A percentile compares a stretch with the other conserved stretches of the same genome.
Conservation (phyloP, 2,113 vertebrate species). For the Callipepla californica region DNA sequence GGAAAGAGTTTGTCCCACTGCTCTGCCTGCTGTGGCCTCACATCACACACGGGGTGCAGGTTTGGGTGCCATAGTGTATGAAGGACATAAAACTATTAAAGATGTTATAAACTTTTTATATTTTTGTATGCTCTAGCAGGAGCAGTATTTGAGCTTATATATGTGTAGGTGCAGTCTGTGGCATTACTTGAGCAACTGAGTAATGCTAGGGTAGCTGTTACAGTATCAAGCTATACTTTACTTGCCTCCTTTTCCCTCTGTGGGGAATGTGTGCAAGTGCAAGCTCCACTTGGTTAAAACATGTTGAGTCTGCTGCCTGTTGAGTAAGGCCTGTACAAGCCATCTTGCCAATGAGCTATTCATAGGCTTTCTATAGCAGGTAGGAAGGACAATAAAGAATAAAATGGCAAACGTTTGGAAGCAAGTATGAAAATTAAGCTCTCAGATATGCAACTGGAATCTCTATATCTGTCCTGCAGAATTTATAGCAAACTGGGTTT, state of each 20-base stretch:
- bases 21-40: too few species aligned
- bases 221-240: not conserved
- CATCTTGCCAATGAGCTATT: not conserved
- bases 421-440: not conserved
- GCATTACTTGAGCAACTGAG: not conserved
- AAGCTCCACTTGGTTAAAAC: not conserved
- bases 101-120: too few species aligned
- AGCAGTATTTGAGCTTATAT: not conserved
- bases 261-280: not conserved
- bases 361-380: not conserved
- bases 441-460: fast-evolving
- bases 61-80: too few species aligned
- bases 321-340: not conserved
- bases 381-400: not conserved
- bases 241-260: not conserved
- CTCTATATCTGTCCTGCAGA: not conserved
- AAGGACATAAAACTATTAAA: too few species aligned
- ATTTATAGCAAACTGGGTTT: not conserved
- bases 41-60: too few species aligned
- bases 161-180: not conserved
- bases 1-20: too few species aligned
- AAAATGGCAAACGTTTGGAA: not conserved
- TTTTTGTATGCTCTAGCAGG: not conserved
- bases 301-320: not conserved
- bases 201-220: not conserved